A percentile compares a stretch with the other conserved stretches of the same genome.
These are phyloP conservation scores for Heliornis fulica DNA, from an alignment of 2,113 vertebrate species.

Conservation along the genomic window DNA sequence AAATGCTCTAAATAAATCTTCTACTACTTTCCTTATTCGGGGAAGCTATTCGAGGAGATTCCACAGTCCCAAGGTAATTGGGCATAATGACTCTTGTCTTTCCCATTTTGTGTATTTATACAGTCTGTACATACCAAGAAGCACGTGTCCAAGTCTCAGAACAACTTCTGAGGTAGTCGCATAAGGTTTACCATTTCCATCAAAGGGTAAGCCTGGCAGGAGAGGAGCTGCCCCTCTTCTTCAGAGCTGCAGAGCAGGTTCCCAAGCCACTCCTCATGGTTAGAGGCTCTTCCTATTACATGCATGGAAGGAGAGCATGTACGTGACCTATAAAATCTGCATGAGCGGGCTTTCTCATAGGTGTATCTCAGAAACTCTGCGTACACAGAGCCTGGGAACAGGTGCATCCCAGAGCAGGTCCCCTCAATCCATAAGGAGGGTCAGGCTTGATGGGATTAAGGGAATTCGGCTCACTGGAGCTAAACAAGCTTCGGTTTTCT, in stretches of 20 bases:
- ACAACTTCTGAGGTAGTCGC: neutral
- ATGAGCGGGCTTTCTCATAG: neutral
- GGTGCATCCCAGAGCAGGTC: neutral
- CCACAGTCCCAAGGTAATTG: neutral
- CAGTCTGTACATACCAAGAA: neutral
- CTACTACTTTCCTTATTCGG: neutral
- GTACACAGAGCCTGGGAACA: neutral
- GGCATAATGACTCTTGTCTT: neutral
- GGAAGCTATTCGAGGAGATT: conserved; percentile 11
- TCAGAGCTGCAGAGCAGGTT: neutral
- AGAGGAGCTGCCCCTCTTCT: neutral
- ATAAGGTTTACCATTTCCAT: neutral
- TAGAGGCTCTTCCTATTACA: neutral
- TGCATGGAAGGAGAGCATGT: accelerated
- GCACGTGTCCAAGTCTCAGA: neutral
- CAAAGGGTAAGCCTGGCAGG: neutral
- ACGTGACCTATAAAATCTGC: neutral
- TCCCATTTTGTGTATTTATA: neutral
- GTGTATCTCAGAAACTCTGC: neutral
- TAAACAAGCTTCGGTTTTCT: neutral
- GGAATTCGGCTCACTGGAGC: accelerated
- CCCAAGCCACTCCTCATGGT: neutral
- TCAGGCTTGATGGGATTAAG: neutral
- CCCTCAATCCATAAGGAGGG: neutral
- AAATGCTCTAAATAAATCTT: conserved; percentile 3